Evolutionary conservation across 2,113 vertebrate species (phyloP), one percentile per base, ranked within the genome.

Genomic region (Psephotus haematonotus): DNA sequence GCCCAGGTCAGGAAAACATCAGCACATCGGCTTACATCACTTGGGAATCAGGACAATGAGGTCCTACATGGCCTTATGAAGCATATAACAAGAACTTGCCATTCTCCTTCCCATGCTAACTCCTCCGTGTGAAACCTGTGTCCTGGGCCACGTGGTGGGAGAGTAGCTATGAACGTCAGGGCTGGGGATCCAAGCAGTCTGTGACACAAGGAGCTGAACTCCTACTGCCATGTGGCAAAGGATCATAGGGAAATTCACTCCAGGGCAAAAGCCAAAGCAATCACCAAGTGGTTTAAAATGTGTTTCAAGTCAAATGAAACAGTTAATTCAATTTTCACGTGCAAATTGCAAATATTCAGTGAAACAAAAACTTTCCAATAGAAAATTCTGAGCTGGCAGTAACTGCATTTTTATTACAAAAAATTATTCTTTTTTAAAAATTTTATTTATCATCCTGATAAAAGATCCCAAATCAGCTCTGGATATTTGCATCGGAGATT

Each of bases 401-500:
- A 86, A 47, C 39, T 72, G 52, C 17, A 60, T 82, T 93, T 93
- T 93, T 49, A 75, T 24, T 50, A n/a, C 16, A 41, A 79, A 55
- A 62, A 64, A 72, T 6, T 3, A 15, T 8, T 37, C 4, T 39
- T 64, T 31, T 19, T 24, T 4, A 69, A 55, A 35, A 41, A 44
- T 8, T 44, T 17, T 87, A 96, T 95, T 94, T 96, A 82, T 92
- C 37, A 20, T 86, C 82, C 82, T 75, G 55, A 96, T 92, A 81
- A 88, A 80, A 94, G 53, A 83, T 70, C 87, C 68, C 43, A 0
- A 70, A 28, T 46, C 82, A 90, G 60, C 55, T 88, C 88, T 83
- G 82, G 76, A 68, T 96, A 86, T 94, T 96, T 97, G 76, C 93
- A 72, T 68, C 95, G 52, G 79, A 92, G 95, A 94, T 96, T 95